phyloP scores from a whole-genome alignment of 2,113 vertebrate species.

The Acrocephalus arundinaceus region DNA sequence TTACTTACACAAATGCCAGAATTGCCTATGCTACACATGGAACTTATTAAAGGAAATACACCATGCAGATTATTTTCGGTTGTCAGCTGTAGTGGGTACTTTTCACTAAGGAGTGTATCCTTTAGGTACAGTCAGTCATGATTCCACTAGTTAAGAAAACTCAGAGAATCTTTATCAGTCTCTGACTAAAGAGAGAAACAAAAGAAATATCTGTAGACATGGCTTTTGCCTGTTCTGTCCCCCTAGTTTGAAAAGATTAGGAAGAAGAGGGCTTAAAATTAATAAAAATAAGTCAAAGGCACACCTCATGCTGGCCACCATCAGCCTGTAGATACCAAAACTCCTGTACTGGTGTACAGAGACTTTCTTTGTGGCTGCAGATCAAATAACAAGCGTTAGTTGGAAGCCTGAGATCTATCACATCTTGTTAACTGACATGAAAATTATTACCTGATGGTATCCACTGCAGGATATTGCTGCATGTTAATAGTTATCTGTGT shows the following conservation, averaged over 20 bases:
- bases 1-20: background rate
- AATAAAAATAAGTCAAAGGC: background rate
- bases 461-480: constrained; percentile 15
- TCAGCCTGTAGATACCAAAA: background rate
- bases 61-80: background rate
- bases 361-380: background rate
- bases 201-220: background rate
- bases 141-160: background rate
- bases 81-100: background rate
- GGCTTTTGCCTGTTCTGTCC: background rate
- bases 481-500: background rate
- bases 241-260: background rate
- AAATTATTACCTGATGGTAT: constrained; percentile 3
- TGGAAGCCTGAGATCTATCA: constrained; percentile 17
- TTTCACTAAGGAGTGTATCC: background rate
- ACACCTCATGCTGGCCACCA: fast-evolving
- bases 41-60: background rate
- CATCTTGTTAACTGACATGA: background rate
- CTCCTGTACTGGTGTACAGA: background rate
- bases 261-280: background rate
- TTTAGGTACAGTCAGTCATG: background rate
- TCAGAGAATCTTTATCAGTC: background rate
- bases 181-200: background rate
- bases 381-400: background rate
- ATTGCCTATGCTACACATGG: background rate